Conservation (phyloP, 2,113 vertebrate species). For the Gobius niger region DNA sequence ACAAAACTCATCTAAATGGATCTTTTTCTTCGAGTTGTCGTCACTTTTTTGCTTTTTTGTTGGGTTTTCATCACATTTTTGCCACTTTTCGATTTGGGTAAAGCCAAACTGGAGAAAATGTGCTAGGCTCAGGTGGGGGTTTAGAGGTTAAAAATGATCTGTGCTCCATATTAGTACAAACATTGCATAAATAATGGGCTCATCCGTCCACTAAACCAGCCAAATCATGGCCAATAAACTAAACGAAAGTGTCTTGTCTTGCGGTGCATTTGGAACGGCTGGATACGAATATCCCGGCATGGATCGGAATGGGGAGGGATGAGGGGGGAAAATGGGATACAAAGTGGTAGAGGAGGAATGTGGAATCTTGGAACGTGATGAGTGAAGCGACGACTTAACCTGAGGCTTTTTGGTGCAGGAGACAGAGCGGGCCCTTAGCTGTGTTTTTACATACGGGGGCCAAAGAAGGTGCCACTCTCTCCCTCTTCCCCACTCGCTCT, state of each 20-base stretch:
- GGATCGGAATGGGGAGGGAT: slow-evolving; percentile 47
- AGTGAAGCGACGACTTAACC: slow-evolving; percentile 67
- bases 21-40: too few species aligned
- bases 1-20: too few species aligned
- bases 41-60: too few species aligned
- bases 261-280: slow-evolving; percentile 16
- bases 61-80: too few species aligned
- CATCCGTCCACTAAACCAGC: neutral
- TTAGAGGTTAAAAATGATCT: too few species aligned
- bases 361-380: slow-evolving; percentile 70
- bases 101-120: too few species aligned
- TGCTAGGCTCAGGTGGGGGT: too few species aligned
- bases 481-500: slow-evolving; percentile 1
- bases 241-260: neutral
- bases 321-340: slow-evolving; percentile 29
- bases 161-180: too few species aligned
- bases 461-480: slow-evolving; percentile 35
- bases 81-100: too few species aligned
- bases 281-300: slow-evolving; percentile 9
- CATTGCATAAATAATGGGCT: too few species aligned
- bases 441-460: slow-evolving; percentile 54
- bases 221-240: neutral
- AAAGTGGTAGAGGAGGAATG: slow-evolving; percentile 47
- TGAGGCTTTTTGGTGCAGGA: slow-evolving; percentile 65
- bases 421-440: slow-evolving; percentile 50